Evolutionary conservation across 37 sponge, comb jelly and placozoan species (phyloP), one percentile per base, ranked within the genome.

Genomic region (Spongilla lacustris): DNA sequence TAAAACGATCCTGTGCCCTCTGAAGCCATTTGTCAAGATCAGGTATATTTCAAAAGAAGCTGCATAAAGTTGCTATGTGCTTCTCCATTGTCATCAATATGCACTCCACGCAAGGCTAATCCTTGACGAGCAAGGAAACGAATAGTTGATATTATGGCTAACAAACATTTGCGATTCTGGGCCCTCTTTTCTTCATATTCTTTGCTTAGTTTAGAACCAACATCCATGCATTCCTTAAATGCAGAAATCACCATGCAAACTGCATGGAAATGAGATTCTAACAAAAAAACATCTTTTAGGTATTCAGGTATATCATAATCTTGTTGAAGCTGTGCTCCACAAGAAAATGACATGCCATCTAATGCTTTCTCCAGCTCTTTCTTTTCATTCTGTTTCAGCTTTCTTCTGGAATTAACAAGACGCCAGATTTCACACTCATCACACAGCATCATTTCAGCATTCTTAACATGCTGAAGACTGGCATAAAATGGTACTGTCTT

Each of bases 1-100:
- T 86, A 34, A 75, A 87, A 14, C 50, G 73, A 8, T 80, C 82
- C 4, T 33, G 33, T 4, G 36, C 30, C 41, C 50, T 37, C 36
- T 71, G n/a, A 34, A 84, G 50, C 84, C 89, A 83, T 26, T 50
- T 46, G 22, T 22, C 46, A 24, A 84, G 71, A 29, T 36, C 32
- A 17, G 68, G 26, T 34, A 73, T 58, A 80, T 89, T 81, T 71
- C 69, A 50, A 22, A 13, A 89, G 19, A 21, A 89, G 66, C 72
- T 80, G 81, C 81, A 84, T 81, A 73, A 91, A 91, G 73, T 91
- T 91, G 34, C 79, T 79, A 41, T 90, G 29, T n/a, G 82, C 32
- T 38, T 83, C 89, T 68, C 77, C 84, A 36, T 70, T 33, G 35
- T 73, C 81, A 12, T 26, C 38, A 37, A 50, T 49, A 21, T 78